Conservation (phyloP, 2,113 vertebrate genomes). For the Colistium nudipinnis region DNA sequence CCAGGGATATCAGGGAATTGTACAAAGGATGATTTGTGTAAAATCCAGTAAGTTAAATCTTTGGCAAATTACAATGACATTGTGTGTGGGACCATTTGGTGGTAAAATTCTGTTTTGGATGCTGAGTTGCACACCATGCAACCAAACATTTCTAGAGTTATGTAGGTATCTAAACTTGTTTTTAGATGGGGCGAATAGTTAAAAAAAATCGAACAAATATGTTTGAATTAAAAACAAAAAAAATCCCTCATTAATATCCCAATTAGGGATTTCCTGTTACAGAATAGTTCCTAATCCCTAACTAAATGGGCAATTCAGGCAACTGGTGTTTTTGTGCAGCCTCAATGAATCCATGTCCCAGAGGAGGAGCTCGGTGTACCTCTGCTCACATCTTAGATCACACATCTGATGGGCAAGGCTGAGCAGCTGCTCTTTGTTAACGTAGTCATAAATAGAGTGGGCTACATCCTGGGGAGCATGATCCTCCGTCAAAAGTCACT, state of each 20-base stretch:
- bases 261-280: background rate
- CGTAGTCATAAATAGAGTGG: conserved; percentile 54
- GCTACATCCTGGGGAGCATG: conserved; percentile 40
- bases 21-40: background rate
- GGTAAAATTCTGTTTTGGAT: too few relatives aligned
- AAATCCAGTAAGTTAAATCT: too few relatives aligned
- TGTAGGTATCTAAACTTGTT: too few relatives aligned
- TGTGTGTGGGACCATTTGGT: too few relatives aligned
- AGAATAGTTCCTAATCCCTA: background rate
- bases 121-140: too few relatives aligned
- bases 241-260: too few relatives aligned
- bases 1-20: background rate
- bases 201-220: too few relatives aligned
- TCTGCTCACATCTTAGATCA: conserved; percentile 43
- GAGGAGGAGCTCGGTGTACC: conserved; percentile 40
- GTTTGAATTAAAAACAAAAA: too few relatives aligned
- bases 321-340: conserved; percentile 34
- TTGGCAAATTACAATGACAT: too few relatives aligned
- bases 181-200: too few relatives aligned
- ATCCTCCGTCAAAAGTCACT: conserved; percentile 17
- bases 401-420: conserved; percentile 50
- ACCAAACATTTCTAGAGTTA: too few relatives aligned
- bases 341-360: conserved; percentile 35
- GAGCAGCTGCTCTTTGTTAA: conserved; percentile 62
- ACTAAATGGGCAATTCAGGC: conserved; percentile 44